Base-by-base conservation (phyloP, 2,888 invertebrate genomes). In the Laspeyria flexula region DNA sequence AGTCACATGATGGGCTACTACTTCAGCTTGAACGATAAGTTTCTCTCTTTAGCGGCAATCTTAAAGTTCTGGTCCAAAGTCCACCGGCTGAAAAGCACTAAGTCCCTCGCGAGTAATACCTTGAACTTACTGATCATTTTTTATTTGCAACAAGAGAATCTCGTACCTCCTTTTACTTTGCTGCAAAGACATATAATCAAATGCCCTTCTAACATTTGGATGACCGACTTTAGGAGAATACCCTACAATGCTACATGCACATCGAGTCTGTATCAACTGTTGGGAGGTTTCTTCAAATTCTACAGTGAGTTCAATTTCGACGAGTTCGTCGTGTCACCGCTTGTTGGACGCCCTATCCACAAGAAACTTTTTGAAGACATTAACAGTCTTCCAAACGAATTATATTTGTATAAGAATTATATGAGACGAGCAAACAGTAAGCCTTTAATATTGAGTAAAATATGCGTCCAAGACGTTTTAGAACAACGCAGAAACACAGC, bases 141-240 rank as follows among this genome's bases (percentile, higher is more conserved):
- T 35, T 74, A 61, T 43, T 51, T 73, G 6, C 72, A 74, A 45
- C 73, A 67, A 46, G 31, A 34, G 1, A 42, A 52, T n/a, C n/a
- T 52, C 11, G 41, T 27, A 0, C 51, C 51, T 7, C 38, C 51
- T 0, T 52, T 52, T 7, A 3, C 6, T 29, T 11, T 52, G 21
- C 29, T 52, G 27, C 45, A 52, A 42, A 39, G 21, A 21, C n/a
- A 51, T 10, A 15, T 38, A 11, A 6, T 30, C 0, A 27, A 13
- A 11, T 38, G 38, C 15, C 51, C 37, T 0, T 11, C 27, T 1
- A 23, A 27, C 15, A 16, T 41, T 15, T 55, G 43, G 47, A 37
- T 51, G 41, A 33, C 18, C 1, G 40, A 11, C 3, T 58, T 43
- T n/a, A 12, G 41, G n/a, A n/a, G 15, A 16, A 15, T 51, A 13